A percentile compares a stretch with the other conserved stretches of the same genome.
Evolutionary conservation across 2,113 vertebrate species (phyloP).

Genomic region (Cichladusa arquata): DNA sequence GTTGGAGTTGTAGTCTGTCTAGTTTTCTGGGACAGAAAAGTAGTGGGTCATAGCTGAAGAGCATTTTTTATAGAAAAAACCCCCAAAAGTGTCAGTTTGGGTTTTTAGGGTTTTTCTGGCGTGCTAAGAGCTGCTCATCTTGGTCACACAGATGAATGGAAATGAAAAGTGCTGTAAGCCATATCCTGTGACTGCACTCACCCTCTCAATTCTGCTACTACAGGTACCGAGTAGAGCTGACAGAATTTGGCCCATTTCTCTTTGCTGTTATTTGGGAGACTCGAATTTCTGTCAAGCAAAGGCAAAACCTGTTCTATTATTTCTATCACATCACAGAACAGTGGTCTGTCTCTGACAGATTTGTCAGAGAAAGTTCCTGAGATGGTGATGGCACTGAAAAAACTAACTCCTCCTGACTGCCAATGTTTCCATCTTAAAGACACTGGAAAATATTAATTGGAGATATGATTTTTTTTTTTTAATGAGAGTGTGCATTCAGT

Average conservation of each 20-base stretch:
- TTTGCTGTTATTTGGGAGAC: not conserved
- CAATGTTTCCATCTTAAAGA: not conserved
- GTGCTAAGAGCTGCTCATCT: not conserved
- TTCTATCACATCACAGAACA: not conserved
- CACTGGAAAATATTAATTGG: not conserved
- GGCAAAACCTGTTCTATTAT: not conserved
- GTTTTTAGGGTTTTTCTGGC: not conserved
- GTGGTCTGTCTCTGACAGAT: not conserved
- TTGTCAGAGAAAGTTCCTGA: not conserved
- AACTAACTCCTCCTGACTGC: accelerated
- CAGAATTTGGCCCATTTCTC: not conserved
- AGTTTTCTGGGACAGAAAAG: not conserved
- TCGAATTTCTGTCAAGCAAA: not conserved
- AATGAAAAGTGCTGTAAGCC: not conserved
- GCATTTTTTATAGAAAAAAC: not conserved
- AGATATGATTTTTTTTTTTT: not conserved
- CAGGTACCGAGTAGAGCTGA: accelerated
- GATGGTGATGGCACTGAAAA: not conserved
- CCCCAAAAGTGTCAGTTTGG: accelerated
- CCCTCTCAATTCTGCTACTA: not conserved
- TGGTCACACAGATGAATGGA: not conserved
- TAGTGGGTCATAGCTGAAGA: not conserved
- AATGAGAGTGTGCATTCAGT: not conserved
- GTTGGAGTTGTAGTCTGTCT: not conserved
- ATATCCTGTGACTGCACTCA: not conserved